Evolutionary conservation across 2,888 invertebrate species (phyloP), one percentile per base, ranked within the genome.

Genomic region (Margaritifera margaritifera): DNA sequence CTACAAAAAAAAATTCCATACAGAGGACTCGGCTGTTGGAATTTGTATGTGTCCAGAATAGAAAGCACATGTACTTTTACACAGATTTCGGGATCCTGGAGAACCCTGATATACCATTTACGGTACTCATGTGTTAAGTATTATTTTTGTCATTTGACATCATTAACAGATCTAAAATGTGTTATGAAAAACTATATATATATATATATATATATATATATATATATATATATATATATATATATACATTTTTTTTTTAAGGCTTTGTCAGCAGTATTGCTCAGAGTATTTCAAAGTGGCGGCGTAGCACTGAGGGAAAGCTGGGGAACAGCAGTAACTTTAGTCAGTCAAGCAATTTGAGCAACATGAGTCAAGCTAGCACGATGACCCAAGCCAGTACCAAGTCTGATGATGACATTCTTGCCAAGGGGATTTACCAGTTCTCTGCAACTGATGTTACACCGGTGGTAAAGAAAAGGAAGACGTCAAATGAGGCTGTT

Each of bases 211-310:
- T 31, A 6, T 31, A 27, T 27, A 27, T 31, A 31, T 31, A 31
- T 31, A 6, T 31, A 27, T 27, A 27, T n/a, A n/a, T n/a, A n/a
- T n/a, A n/a, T n/a, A n/a, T n/a, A n/a, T n/a, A 31, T 31, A 8
- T 31, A 8, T 27, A 27, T 51, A 63, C 19, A 25, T 54, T 51
- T 57, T 63, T 52, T 18, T 67, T 60, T 68, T 0, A 74, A 89
- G 88, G 88, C 64, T 75, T 88, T 68, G 83, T 88, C 4, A 87
- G 80, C 72, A 84, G 85, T 54, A 82, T 89, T 60, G 87, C 86
- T 27, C 81, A 83, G 61, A 86, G 87, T 63, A 80, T 89, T 56
- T 80, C 87, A 2, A 86, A 87, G 62, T 85, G 87, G 82, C 80
- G 87, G 18, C 74, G 80, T 25, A 84, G 82, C 68, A 84, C 83